Conservation (phyloP, 2,888 invertebrate genomes). For the Mantis religiosa region DNA sequence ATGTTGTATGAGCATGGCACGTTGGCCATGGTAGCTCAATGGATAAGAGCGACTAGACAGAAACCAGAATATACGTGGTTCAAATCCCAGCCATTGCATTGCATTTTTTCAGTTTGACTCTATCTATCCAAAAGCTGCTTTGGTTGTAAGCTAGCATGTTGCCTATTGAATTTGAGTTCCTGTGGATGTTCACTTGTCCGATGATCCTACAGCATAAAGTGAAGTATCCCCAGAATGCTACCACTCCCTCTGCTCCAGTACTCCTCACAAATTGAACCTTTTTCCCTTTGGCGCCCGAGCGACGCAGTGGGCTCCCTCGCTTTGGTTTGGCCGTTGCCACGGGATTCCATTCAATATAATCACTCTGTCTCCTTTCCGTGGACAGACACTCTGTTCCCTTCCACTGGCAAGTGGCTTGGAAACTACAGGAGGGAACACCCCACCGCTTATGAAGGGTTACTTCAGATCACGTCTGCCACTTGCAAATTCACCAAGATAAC, state of each 20-base stretch:
- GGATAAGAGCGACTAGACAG: too few relatives aligned
- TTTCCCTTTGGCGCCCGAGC: slow-evolving; percentile 9
- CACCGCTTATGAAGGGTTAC: neutral
- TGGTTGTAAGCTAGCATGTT: too few relatives aligned
- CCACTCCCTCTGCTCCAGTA: neutral
- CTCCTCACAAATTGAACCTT: slow-evolving; percentile 12
- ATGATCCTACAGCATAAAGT: neutral
- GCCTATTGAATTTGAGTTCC: too few relatives aligned
- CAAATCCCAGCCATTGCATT: too few relatives aligned
- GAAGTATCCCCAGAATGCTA: too few relatives aligned
- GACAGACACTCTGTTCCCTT: neutral
- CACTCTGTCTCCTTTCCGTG: neutral
- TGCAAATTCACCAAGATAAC: neutral
- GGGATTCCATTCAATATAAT: slow-evolving; percentile 9
- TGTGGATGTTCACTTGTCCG: neutral
- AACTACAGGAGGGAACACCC: neutral
- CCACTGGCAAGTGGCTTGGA: neutral
- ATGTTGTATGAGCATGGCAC: too few relatives aligned
- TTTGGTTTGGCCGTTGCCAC: neutral
- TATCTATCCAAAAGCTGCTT: too few relatives aligned
- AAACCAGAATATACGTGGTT: too few relatives aligned
- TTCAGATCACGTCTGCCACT: neutral
- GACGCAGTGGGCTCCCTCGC: neutral
- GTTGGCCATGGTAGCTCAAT: too few relatives aligned
- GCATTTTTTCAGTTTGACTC: too few relatives aligned